Evolutionary conservation across 2,113 vertebrate genomes (phyloP).

Genomic region (Corythoichthys intestinalis): DNA sequence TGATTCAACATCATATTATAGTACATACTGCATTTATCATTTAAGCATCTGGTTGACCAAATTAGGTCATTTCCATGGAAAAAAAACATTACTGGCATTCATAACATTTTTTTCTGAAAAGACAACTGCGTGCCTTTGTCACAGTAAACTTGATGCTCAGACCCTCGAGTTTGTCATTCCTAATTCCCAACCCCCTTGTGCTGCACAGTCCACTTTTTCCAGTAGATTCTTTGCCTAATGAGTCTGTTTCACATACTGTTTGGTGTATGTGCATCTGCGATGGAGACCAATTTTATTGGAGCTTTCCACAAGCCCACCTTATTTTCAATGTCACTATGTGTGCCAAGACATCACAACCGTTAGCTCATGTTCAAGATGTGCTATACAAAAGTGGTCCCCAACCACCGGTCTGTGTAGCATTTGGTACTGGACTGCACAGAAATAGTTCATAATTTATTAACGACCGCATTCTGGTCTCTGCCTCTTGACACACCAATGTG

Average conservation of each 20-base stretch:
- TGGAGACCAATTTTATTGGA: slow-evolving; percentile 16
- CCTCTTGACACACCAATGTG: too few species aligned
- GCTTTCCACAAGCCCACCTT: slow-evolving; percentile 25
- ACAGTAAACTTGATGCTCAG: background rate
- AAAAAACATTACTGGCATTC: slow-evolving; percentile 6
- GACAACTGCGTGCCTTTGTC: background rate
- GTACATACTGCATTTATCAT: background rate
- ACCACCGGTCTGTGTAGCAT: too few species aligned
- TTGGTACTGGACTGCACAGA: too few species aligned
- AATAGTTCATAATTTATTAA: too few species aligned
- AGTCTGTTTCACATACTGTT: slow-evolving; percentile 38
- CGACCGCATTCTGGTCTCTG: too few species aligned
- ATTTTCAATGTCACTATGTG: slow-evolving; percentile 27
- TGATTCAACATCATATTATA: background rate
- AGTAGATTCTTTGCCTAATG: slow-evolving; percentile 38
- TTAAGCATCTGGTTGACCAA: slow-evolving; percentile 1
- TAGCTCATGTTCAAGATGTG: too few species aligned
- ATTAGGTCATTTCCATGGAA: slow-evolving; percentile 4
- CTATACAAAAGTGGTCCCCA: too few species aligned
- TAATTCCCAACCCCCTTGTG: slow-evolving; percentile 38
- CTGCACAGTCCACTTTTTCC: slow-evolving; percentile 40
- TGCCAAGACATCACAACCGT: too few species aligned
- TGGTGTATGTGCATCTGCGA: background rate
- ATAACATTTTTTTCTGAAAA: background rate
- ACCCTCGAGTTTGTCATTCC: slow-evolving; percentile 28